Evolutionary conservation across 2,888 invertebrate species (phyloP).

Genomic region (Nesidiocoris tenuis): DNA sequence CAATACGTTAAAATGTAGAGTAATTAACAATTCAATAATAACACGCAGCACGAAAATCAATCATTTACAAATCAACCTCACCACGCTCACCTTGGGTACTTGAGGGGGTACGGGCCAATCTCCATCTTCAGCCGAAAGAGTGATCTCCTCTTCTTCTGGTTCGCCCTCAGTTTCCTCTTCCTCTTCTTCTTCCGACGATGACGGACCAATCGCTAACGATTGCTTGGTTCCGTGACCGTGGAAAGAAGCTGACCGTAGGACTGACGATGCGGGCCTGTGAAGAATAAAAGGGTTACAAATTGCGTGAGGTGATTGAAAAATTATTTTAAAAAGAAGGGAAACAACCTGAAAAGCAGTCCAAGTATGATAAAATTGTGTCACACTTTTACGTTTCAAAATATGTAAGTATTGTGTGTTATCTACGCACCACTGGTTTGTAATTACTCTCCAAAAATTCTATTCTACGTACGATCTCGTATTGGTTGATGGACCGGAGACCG

Average conservation of each 20-base stretch:
- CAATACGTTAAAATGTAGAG: too few relatives aligned
- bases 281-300: background rate
- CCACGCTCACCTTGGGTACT: slow-evolving; percentile 48
- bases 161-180: slow-evolving; percentile 46
- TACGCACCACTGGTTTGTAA: too few relatives aligned
- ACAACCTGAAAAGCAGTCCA: too few relatives aligned
- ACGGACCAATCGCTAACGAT: slow-evolving; percentile 46
- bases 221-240: slow-evolving; percentile 56
- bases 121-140: slow-evolving; percentile 47
- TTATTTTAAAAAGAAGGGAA: background rate
- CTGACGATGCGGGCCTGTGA: slow-evolving; percentile 52
- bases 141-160: slow-evolving; percentile 41
- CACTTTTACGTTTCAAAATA: too few relatives aligned
- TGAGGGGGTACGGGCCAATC: slow-evolving; percentile 48
- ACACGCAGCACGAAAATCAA: too few relatives aligned
- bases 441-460: too few relatives aligned
- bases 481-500: background rate
- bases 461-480: background rate
- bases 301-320: background rate
- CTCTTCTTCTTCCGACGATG: slow-evolving; percentile 50
- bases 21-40: too few relatives aligned
- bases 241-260: slow-evolving; percentile 57
- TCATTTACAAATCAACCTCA: background rate
- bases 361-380: too few relatives aligned
- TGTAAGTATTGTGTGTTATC: too few relatives aligned